A percentile compares a stretch with the other conserved stretches of the same genome.
Evolutionary conservation across 2,888 invertebrate genomes (phyloP).

Genomic region (Calephelis perditalis): DNA sequence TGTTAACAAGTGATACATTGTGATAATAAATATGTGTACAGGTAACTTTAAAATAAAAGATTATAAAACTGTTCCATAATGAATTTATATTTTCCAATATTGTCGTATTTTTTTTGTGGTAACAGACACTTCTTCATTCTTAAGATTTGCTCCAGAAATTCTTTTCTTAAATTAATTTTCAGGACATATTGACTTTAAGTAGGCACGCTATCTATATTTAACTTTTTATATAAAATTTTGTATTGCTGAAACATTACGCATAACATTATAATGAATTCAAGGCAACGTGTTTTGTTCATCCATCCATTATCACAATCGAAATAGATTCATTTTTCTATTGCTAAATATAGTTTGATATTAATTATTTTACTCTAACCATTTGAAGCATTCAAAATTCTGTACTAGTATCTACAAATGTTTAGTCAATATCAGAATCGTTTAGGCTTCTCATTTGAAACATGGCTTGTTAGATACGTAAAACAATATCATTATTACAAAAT

Average conservation of each 20-base stretch:
- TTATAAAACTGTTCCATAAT: constrained; percentile 43
- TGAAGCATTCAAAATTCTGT: constrained; percentile 1
- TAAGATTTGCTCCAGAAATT: constrained; percentile 24
- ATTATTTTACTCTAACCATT: constrained; percentile 6
- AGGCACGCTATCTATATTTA: constrained; percentile 48
- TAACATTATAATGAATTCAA: constrained; percentile 58
- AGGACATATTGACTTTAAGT: constrained; percentile 48
- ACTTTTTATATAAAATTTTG: constrained; percentile 42
- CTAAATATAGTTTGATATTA: constrained; percentile 15
- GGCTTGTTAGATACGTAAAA: not conserved
- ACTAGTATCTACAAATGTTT: not conserved
- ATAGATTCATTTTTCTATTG: constrained; percentile 37
- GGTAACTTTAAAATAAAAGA: constrained; percentile 31
- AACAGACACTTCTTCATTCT: constrained; percentile 45
- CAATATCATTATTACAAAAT: constrained; percentile 6
- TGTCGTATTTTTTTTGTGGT: constrained; percentile 65
- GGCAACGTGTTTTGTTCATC: constrained; percentile 45
- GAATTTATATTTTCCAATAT: constrained; percentile 57
- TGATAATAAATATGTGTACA: not conserved
- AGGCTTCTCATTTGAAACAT: not conserved
- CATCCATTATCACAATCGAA: constrained; percentile 28
- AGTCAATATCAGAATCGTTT: constrained; percentile 1
- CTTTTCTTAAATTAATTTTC: constrained; percentile 1
- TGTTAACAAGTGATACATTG: not conserved
- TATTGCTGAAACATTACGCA: constrained; percentile 47